Percentiles rank a stretch among this genome's conserved stretches.
Evolutionary conservation across 2,797 vertebrate genomes (phyloP).

Genomic region (Mus minutoides): DNA sequence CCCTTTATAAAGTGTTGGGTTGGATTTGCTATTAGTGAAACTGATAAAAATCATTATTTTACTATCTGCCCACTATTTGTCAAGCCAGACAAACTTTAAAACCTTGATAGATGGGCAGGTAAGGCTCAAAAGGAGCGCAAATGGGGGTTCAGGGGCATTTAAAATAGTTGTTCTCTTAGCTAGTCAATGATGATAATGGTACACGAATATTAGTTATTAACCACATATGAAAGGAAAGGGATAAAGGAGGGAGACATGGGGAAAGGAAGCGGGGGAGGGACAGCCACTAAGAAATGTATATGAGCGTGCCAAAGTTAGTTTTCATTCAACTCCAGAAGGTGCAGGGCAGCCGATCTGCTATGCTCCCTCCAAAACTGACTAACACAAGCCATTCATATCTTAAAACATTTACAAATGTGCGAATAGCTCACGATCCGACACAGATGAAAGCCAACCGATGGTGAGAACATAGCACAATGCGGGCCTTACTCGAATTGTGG

Average conservation of each 20-base stretch:
- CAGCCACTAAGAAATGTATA: background rate
- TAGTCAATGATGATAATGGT: background rate
- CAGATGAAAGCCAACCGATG: background rate
- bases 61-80: constrained; percentile 22
- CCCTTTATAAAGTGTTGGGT: background rate
- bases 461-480: background rate
- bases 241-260: background rate
- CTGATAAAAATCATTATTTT: background rate
- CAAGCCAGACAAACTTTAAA: background rate
- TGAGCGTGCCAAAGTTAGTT: background rate
- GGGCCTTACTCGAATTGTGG: background rate
- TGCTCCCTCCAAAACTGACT: background rate
- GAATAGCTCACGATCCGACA: background rate
- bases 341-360: background rate
- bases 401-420: background rate
- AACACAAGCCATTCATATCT: constrained; percentile 31
- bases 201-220: background rate
- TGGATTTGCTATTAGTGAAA: constrained; percentile 21
- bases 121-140: background rate
- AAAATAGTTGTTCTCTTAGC: background rate
- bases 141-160: background rate
- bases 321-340: background rate
- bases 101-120: background rate
- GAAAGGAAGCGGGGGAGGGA: background rate
- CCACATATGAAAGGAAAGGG: background rate